A percentile compares a stretch with the other conserved stretches of the same genome.
Conservation (phyloP, 2,888 invertebrate species). For the Herminia tarsipennalis region DNA sequence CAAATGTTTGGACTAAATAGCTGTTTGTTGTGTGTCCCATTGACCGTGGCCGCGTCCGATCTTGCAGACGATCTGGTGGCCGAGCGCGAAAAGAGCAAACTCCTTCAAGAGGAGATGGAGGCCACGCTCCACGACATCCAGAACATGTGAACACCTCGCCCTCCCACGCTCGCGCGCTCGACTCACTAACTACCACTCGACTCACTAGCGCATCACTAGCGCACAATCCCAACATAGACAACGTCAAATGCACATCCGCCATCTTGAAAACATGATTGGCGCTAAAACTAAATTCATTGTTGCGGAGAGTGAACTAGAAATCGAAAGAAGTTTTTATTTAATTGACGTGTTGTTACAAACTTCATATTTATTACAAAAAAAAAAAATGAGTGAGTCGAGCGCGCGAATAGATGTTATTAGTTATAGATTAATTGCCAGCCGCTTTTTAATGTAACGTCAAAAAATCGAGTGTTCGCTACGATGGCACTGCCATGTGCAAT, state of each 20-base stretch:
- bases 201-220: constrained; percentile 9
- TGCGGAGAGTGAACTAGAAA: constrained; percentile 25
- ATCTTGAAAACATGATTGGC: constrained; percentile 36
- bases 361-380: constrained; percentile 40
- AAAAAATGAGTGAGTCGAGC: constrained; percentile 58
- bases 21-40: constrained; percentile 71
- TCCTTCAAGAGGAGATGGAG: constrained; percentile 99
- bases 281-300: constrained; percentile 17
- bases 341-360: constrained; percentile 25
- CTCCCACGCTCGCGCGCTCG: constrained; percentile 51
- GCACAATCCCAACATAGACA: constrained; percentile 1
- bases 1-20: constrained; percentile 52
- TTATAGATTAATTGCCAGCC: constrained; percentile 82
- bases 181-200: constrained; percentile 34
- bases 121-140: constrained; percentile 99
- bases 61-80: constrained; percentile 97
- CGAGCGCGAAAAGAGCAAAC: constrained; percentile 98
- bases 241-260: constrained; percentile 27
- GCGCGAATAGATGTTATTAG: constrained; percentile 77
- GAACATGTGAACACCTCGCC: constrained; percentile 93
- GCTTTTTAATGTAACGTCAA: constrained; percentile 77
- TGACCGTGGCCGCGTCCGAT: constrained; percentile 78
- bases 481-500: constrained; percentile 84
- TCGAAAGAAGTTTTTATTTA: constrained; percentile 36
- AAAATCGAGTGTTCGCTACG: constrained; percentile 78